A percentile compares a stretch with the other conserved stretches of the same genome.
Conservation (phyloP, 1,140 invertebrate species). For the Zophobas morio region DNA sequence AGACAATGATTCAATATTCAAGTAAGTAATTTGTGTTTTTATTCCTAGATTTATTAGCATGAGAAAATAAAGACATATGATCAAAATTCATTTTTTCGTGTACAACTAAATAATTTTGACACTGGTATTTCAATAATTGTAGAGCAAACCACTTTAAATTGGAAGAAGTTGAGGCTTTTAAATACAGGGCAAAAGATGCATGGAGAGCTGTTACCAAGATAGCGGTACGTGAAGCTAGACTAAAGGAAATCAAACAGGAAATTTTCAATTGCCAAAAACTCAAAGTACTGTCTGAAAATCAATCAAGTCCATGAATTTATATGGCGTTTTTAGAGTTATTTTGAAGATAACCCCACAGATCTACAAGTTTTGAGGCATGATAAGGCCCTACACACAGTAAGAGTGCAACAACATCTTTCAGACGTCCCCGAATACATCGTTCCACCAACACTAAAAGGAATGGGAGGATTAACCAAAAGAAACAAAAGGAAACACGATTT, state of each 20-base stretch:
- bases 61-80: too few relatives aligned
- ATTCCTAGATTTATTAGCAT: too few relatives aligned
- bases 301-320: not conserved
- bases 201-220: conserved; percentile 94
- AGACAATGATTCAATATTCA: conserved; percentile 69
- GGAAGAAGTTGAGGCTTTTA: conserved; percentile 96
- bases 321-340: conserved; percentile 80
- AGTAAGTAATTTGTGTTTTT: conserved; percentile 61
- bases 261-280: conserved; percentile 94
- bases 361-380: conserved; percentile 92
- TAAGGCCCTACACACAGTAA: conserved; percentile 90
- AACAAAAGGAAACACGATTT: conserved; percentile 65
- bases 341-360: conserved; percentile 95
- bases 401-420: conserved; percentile 87
- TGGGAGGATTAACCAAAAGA: conserved; percentile 69
- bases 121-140: conserved; percentile 60
- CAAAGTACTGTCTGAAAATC: conserved; percentile 73
- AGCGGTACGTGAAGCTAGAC: conserved; percentile 91
- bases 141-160: conserved; percentile 95
- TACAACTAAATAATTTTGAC: conserved; percentile 31
- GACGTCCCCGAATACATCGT: conserved; percentile 97
- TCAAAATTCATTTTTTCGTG: too few relatives aligned
- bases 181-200: conserved; percentile 94
- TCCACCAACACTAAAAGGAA: conserved; percentile 80
- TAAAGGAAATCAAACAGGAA: conserved; percentile 97